Percentiles rank a stretch among this genome's conserved stretches.
Evolutionary conservation across 2,113 vertebrate genomes (phyloP).

Genomic region (Emydocephalus ijimae): DNA sequence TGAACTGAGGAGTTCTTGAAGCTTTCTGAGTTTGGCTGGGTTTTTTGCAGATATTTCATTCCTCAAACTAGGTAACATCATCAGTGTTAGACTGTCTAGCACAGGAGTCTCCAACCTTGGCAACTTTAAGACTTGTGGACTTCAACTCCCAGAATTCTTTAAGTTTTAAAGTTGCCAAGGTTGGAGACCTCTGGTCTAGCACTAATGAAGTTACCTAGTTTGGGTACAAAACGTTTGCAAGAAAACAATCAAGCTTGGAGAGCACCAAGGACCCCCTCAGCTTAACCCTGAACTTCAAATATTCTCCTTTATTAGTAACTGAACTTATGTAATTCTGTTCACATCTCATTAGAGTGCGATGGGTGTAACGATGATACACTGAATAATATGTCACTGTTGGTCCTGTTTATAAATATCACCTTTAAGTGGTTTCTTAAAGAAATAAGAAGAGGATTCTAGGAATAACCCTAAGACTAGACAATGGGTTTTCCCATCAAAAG

Average conservation of each 20-base stretch:
- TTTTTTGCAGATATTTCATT: not conserved
- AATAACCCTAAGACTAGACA: not conserved
- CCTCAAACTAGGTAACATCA: not conserved
- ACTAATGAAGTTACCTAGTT: not conserved
- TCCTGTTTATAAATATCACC: not conserved
- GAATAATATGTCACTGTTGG: not conserved
- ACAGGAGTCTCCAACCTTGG: not conserved
- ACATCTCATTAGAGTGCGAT: not conserved
- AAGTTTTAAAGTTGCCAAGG: too few relatives aligned
- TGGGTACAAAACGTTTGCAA: not conserved
- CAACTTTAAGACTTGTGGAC: too few relatives aligned
- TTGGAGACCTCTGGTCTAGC: too few relatives aligned
- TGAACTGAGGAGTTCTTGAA: not conserved
- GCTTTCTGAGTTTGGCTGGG: not conserved
- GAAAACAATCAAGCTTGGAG: not conserved
- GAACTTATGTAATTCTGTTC: not conserved
- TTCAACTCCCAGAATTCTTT: too few relatives aligned
- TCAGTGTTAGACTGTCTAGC: not conserved
- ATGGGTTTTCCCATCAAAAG: not conserved
- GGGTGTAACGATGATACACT: not conserved
- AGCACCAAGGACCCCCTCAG: not conserved
- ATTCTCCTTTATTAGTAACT: not conserved
- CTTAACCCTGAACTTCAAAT: not conserved
- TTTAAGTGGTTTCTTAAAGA: not conserved
- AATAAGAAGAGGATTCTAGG: not conserved